A percentile compares a stretch with the other conserved stretches of the same genome.
Conservation (phyloP, 1,140 invertebrate genomes). For the Diorhabda sublineata region DNA sequence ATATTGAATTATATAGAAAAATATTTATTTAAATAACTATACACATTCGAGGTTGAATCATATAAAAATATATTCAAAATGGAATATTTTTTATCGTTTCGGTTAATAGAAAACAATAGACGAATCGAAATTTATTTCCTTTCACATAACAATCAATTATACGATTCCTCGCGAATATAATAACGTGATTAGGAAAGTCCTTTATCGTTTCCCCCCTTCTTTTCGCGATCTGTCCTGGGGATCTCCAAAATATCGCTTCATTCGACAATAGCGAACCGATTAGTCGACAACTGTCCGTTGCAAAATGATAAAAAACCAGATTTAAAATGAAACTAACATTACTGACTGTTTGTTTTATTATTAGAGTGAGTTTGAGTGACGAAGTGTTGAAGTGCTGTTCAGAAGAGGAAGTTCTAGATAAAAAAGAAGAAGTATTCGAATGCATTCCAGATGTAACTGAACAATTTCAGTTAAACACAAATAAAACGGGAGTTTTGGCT, state of each 20-base stretch:
- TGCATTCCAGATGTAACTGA: slow-evolving; percentile 4
- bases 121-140: not conserved
- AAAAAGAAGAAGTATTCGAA: not conserved
- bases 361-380: not conserved
- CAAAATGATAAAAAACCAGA: not conserved
- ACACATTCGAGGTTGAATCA: too few species aligned
- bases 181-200: not conserved
- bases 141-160: not conserved
- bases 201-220: not conserved
- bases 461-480: slow-evolving; percentile 15
- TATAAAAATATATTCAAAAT: not conserved
- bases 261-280: not conserved
- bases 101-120: not conserved
- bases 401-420: not conserved
- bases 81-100: not conserved
- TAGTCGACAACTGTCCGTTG: not conserved
- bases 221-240: not conserved
- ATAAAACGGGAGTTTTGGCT: slow-evolving; percentile 11
- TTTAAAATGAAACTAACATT: too few species aligned
- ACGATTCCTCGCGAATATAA: too few species aligned
- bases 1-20: too few species aligned
- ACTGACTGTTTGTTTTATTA: not conserved
- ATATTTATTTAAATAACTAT: too few species aligned
- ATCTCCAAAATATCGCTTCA: not conserved
- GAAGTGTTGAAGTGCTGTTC: slow-evolving; percentile 6